Conservation (phyloP, 2,113 vertebrate genomes). For the Istiophorus platypterus region DNA sequence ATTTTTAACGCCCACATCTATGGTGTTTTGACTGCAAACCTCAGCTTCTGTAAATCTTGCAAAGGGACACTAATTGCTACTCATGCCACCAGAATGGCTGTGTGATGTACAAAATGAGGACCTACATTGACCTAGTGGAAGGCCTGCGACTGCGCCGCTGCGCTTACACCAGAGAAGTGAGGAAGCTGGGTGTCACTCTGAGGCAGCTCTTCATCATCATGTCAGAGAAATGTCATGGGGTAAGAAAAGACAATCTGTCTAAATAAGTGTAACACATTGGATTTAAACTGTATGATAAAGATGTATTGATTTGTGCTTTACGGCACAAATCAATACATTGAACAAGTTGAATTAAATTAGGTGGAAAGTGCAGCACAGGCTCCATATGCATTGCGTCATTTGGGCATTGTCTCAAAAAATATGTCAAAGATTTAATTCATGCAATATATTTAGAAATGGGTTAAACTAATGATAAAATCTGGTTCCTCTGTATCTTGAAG, state of each 20-base stretch:
- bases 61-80: conserved; percentile 54
- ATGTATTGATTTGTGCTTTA: neutral
- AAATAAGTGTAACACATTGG: neutral
- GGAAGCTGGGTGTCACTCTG: conserved; percentile 45
- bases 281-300: neutral
- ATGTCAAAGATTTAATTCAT: no score
- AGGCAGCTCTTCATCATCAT: conserved; percentile 77
- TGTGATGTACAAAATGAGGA: conserved; percentile 73
- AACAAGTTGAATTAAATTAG: neutral
- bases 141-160: conserved; percentile 67
- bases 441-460: no score
- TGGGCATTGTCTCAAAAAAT: no score
- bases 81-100: conserved; percentile 75
- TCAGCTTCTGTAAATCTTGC: conserved; percentile 40
- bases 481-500: no score
- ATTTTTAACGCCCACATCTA: conserved; percentile 15
- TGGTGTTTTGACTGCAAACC: conserved; percentile 33
- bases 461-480: no score
- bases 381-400: no score
- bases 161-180: conserved; percentile 62
- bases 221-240: conserved; percentile 73
- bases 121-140: conserved; percentile 69
- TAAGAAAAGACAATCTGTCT: conserved; percentile 42
- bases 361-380: neutral
- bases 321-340: neutral